Conservation (phyloP, 2,888 invertebrate genomes). For the Folsomia manolachei region DNA sequence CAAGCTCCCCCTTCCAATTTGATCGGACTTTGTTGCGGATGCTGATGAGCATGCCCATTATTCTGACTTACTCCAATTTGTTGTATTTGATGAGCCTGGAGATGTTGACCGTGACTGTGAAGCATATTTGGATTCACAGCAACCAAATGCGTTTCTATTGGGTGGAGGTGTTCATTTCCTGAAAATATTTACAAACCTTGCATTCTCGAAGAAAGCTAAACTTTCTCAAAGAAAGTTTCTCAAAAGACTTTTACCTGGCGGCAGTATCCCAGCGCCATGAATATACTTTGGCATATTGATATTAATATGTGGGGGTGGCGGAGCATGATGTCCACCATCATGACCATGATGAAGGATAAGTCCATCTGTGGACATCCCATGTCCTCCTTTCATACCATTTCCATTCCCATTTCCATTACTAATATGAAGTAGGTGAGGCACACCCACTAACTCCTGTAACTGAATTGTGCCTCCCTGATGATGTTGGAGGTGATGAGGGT, state of each 20-base stretch:
- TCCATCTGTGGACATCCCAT: slow-evolving; percentile 47
- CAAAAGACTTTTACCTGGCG: not conserved
- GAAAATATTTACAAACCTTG: no score
- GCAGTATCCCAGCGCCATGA: slow-evolving; percentile 6
- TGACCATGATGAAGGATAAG: slow-evolving; percentile 14
- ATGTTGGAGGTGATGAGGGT: not conserved
- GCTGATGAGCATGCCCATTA: slow-evolving; percentile 11
- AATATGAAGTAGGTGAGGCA: slow-evolving; percentile 29
- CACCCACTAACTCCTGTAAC: slow-evolving; percentile 49
- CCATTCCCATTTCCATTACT: not conserved
- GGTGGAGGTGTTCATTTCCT: slow-evolving; percentile 31
- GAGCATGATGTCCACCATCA: slow-evolving; percentile 16
- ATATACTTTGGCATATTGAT: slow-evolving; percentile 45
- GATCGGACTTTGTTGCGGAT: slow-evolving; percentile 21
- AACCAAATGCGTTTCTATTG: slow-evolving; percentile 41
- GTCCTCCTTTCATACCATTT: not conserved
- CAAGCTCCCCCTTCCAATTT: slow-evolving; percentile 34
- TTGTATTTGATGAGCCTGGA: slow-evolving; percentile 4
- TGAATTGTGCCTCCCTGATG: slow-evolving; percentile 29
- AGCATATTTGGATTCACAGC: slow-evolving; percentile 37
- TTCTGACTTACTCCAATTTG: slow-evolving; percentile 17
- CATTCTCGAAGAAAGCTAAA: no score
- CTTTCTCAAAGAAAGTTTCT: no score
- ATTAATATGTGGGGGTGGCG: slow-evolving; percentile 35
- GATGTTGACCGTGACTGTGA: slow-evolving; percentile 13